Evolutionary conservation across 1,140 invertebrate genomes (phyloP), one percentile per base, ranked within the genome.

Genomic region (Heliothis subflexa): DNA sequence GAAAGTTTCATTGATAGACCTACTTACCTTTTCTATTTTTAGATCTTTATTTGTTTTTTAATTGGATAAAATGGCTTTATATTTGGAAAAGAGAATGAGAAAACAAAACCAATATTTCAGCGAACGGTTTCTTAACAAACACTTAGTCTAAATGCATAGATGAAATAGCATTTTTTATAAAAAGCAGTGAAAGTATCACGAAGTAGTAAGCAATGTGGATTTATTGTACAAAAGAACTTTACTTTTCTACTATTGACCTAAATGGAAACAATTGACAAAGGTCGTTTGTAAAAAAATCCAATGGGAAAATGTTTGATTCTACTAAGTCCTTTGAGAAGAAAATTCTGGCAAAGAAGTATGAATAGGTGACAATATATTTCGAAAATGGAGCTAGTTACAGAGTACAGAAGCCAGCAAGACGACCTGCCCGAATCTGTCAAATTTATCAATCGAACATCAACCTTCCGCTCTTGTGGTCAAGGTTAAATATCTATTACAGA

Each of bases 181-280:
- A 25, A 73, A 25, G 25, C 71, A 59, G 71, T 73, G 71, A 73
- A 73, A 73, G 71, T 73, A 21, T 49, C 52, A 25, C n/a, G 13
- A 28, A 59, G 49, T 3, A 52, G 12, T 52, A 28, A 25, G 45
- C 18, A 59, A 47, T 73, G 59, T 59, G 55, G 54, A 59, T 73
- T 73, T 59, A 73, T 73, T 73, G 59, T 73, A 73, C 52, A 40
- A 73, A 68, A 73, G 50, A 73, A 55, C 0, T 57, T 73, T 73
- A 61, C 47, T 52, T 73, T 73, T 49, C 4, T 47, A 21, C 18
- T 47, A 59, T 25, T 45, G 62, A 47, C 40, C 40, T 66, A 40
- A 4, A 45, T 64, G 40, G 40, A 11, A 12, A 64, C 40, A 47
- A 61, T 33, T 28, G 50, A n/a, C 5, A 2, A 16, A 16, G 2